These are phyloP conservation scores for Hapalemur alaotrensis DNA, from an alignment of 2,797 vertebrate species.

Conservation along the genomic window DNA sequence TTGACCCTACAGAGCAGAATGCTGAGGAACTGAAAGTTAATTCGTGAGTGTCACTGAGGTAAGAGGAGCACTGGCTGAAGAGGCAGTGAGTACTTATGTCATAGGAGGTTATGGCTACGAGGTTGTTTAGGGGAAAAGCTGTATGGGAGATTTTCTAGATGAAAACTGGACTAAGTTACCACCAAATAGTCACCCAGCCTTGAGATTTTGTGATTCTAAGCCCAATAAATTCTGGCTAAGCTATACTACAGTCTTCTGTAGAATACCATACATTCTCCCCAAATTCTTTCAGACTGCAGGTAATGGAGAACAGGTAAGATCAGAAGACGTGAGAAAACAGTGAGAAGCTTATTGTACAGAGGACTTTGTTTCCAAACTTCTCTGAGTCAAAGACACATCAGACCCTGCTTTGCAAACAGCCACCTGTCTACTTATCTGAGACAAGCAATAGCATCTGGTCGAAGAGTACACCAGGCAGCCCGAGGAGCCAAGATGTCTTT, in stretches of 20 bases:
- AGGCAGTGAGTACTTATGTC: not conserved
- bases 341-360: not conserved
- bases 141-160: not conserved
- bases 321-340: not conserved
- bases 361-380: slow-evolving; percentile 56
- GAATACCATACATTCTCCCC: not conserved
- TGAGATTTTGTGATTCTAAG: not conserved
- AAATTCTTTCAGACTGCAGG: not conserved
- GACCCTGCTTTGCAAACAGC: not conserved
- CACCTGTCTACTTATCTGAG: slow-evolving; percentile 35
- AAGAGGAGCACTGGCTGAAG: fast-evolving
- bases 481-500: not conserved
- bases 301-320: not conserved
- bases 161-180: not conserved
- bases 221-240: not conserved
- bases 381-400: slow-evolving; percentile 1
- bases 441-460: not conserved
- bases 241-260: not conserved
- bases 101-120: not conserved
- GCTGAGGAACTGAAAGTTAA: not conserved
- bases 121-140: not conserved
- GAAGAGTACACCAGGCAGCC: not conserved
- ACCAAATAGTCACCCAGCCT: not conserved
- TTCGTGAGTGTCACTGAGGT: not conserved
- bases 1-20: not conserved